A percentile compares a stretch with the other conserved stretches of the same genome.
Evolutionary conservation across 1,140 invertebrate species (phyloP).

Genomic region (Penaeus japonicus): DNA sequence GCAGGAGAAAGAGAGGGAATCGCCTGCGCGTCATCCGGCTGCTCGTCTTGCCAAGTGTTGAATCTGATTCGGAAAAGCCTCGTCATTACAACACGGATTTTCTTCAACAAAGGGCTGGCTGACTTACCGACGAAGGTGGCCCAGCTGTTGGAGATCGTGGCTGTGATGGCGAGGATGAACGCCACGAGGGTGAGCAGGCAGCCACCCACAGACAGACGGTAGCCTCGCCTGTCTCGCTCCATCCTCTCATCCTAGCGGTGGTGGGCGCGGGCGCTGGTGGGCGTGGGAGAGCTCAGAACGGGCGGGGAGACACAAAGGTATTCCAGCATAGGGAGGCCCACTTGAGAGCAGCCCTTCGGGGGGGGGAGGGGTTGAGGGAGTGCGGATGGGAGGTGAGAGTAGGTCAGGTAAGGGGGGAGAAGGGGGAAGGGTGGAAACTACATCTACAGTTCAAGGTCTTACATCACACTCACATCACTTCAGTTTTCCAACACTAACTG

Average conservation of each 20-base stretch:
- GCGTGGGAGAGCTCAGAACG: neutral
- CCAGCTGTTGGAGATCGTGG: constrained; percentile 25
- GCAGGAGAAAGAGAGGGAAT: no score
- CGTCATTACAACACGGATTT: no score
- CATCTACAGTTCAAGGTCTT: neutral
- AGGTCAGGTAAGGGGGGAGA: neutral
- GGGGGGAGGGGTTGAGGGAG: neutral
- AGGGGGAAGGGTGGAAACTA: neutral
- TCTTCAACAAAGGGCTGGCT: neutral
- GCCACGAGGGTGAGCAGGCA: constrained; percentile 25
- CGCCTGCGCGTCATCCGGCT: no score
- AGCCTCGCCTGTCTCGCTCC: constrained; percentile 41
- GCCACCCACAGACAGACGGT: constrained; percentile 34
- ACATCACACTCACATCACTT: neutral
- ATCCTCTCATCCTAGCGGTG: constrained; percentile 31
- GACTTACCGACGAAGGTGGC: constrained; percentile 37
- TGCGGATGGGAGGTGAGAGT: neutral
- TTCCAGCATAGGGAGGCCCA: neutral
- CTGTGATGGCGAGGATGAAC: constrained; percentile 30
- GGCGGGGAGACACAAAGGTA: neutral
- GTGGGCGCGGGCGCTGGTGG: neutral
- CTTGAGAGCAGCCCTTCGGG: neutral
- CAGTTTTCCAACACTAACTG: neutral
- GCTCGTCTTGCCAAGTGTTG: no score
- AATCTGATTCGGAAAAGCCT: no score